These are phyloP conservation scores for Rhipidura dahli DNA, from an alignment of 2,113 vertebrate genomes.

Conservation along the genomic window DNA sequence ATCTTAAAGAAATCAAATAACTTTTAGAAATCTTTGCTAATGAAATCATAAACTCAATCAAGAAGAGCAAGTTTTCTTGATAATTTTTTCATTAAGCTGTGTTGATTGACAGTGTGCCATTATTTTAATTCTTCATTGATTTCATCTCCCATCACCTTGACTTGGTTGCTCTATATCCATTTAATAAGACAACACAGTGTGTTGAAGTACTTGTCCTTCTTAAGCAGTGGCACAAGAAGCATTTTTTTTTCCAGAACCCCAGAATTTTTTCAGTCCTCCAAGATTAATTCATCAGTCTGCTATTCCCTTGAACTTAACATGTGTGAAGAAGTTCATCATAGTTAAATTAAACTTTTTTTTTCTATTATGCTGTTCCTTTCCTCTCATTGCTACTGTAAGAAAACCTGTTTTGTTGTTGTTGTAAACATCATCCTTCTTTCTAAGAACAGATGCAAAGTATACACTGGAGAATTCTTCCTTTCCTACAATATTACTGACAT, in stretches of 20 bases:
- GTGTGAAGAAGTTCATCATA: neutral
- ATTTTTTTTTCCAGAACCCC: neutral
- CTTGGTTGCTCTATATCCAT: neutral
- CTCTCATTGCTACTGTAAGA: neutral
- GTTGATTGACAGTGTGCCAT: neutral
- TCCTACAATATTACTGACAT: neutral
- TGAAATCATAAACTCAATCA: neutral
- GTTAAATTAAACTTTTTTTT: neutral
- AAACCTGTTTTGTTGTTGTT: neutral
- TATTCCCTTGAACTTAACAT: neutral
- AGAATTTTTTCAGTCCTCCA: neutral
- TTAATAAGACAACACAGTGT: neutral
- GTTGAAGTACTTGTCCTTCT: neutral
- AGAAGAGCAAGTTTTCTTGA: neutral
- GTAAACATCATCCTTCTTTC: neutral
- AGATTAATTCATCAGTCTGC: neutral
- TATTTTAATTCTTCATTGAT: slow-evolving; percentile 9
- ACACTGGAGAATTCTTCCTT: neutral
- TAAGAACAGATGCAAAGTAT: neutral
- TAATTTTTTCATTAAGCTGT: neutral
- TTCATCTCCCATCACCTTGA: neutral
- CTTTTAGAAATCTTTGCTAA: neutral
- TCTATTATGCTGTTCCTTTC: neutral
- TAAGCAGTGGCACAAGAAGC: neutral
- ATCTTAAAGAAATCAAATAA: neutral